Percentiles rank a stretch among this genome's conserved stretches.
Conservation (phyloP, 2,888 invertebrate species). For the Elmis aenea region DNA sequence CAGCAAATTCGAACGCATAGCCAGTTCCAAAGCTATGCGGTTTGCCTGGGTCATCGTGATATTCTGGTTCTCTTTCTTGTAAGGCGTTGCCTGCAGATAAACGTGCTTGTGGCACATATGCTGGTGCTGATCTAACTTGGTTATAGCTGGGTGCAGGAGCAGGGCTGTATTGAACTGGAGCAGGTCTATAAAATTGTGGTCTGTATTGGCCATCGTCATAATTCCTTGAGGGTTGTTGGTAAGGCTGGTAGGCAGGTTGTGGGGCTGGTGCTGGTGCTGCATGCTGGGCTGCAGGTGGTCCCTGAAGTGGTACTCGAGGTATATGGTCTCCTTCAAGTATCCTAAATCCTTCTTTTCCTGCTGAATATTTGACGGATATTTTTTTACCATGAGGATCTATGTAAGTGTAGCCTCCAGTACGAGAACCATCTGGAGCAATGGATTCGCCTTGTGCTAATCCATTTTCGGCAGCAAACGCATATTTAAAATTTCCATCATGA, state of each 20-base stretch:
- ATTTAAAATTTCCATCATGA: slow-evolving; percentile 64
- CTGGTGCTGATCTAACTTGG: slow-evolving; percentile 5
- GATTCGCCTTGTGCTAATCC: slow-evolving; percentile 64
- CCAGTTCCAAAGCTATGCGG: slow-evolving; percentile 59
- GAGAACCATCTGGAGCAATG: slow-evolving; percentile 62
- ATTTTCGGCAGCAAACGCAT: slow-evolving; percentile 64
- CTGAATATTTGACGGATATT: slow-evolving; percentile 56
- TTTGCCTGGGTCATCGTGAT: slow-evolving; percentile 44
- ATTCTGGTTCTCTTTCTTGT: slow-evolving; percentile 33
- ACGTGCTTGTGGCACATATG: slow-evolving; percentile 6
- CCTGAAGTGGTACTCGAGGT: slow-evolving; percentile 34
- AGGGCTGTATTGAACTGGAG: not conserved
- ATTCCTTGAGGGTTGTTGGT: slow-evolving; percentile 12
- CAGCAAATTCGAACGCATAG: slow-evolving; percentile 59
- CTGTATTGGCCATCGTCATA: slow-evolving; percentile 38
- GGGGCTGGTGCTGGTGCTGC: slow-evolving; percentile 13
- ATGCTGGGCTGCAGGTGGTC: slow-evolving; percentile 14
- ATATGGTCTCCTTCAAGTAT: slow-evolving; percentile 49
- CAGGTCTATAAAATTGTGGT: slow-evolving; percentile 28
- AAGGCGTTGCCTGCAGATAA: slow-evolving; percentile 5
- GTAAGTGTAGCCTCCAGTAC: slow-evolving; percentile 61
- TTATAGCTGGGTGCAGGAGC: slow-evolving; percentile 5
- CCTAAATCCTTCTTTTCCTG: slow-evolving; percentile 49
- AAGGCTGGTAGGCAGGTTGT: slow-evolving; percentile 20
- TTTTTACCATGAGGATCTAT: slow-evolving; percentile 62